Conservation (phyloP, 64 coral and sea anemone species). For the Anthopleura sola region DNA sequence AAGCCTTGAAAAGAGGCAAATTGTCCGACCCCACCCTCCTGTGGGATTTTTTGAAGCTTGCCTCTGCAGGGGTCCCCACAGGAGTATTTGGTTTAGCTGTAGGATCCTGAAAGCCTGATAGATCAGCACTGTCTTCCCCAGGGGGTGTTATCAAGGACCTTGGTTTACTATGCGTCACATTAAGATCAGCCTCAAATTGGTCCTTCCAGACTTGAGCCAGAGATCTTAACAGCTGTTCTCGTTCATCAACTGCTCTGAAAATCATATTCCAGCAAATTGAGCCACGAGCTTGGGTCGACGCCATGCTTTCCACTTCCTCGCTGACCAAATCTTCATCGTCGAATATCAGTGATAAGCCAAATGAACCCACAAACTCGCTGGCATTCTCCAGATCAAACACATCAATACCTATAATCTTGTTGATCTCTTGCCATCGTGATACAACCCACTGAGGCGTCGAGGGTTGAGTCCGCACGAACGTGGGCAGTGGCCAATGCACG, state of each 20-base stretch:
- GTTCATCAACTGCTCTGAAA: constrained; percentile 75
- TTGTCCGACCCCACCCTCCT: constrained; percentile 73
- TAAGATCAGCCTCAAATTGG: constrained; percentile 74
- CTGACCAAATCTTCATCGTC: constrained; percentile 33
- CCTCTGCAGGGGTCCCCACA: constrained; percentile 66
- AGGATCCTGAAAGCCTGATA: constrained; percentile 23
- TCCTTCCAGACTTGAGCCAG: constrained; percentile 95
- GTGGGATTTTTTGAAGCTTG: constrained; percentile 57
- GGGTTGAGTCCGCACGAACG: constrained; percentile 72
- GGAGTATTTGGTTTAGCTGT: constrained; percentile 21
- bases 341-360: constrained; percentile 84
- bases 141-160: constrained; percentile 22
- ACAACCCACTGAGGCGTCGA: constrained; percentile 98
- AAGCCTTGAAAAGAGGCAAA: constrained; percentile 64
- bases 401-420: constrained; percentile 80
- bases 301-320: constrained; percentile 33
- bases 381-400: constrained; percentile 55
- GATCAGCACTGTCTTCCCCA: constrained; percentile 24
- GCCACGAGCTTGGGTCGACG: not conserved
- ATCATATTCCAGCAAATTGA: constrained; percentile 75
- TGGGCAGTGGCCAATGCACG: constrained; percentile 94
- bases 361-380: constrained; percentile 68
- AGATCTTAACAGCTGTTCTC: constrained; percentile 87
- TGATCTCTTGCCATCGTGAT: constrained; percentile 68
- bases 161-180: constrained; percentile 73